A percentile compares a stretch with the other conserved stretches of the same genome.
phyloP scores from a whole-genome alignment of 2,113 vertebrate genomes.

The Esox niger region DNA sequence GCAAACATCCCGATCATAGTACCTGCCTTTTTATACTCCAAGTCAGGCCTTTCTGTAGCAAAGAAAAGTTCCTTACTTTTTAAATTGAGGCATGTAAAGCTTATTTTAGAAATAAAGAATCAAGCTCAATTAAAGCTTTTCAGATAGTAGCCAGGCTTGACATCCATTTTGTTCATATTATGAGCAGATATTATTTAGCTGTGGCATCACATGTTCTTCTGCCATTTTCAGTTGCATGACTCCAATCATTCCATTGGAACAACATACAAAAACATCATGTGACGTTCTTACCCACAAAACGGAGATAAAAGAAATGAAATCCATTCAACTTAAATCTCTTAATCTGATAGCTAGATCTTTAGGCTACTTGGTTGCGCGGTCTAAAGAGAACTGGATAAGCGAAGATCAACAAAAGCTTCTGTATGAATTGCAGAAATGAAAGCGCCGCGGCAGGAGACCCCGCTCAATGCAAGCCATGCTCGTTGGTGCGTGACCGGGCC shows the following conservation, averaged over 20 bases:
- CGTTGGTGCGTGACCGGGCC: neutral
- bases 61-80: too few relatives aligned
- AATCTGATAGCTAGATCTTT: neutral
- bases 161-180: neutral
- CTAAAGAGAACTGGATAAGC: slow-evolving; percentile 26
- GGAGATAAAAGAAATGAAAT: neutral
- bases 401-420: slow-evolving; percentile 29
- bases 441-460: slow-evolving; percentile 15
- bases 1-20: too few relatives aligned
- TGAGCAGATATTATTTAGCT: neutral
- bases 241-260: neutral
- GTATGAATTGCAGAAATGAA: slow-evolving; percentile 19
- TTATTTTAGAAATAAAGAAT: too few relatives aligned
- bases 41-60: too few relatives aligned
- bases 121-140: too few relatives aligned
- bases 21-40: too few relatives aligned
- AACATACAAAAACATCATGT: neutral
- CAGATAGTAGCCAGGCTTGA: neutral
- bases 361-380: slow-evolving; percentile 24
- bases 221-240: neutral
- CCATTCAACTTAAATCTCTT: neutral
- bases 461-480: too few relatives aligned
- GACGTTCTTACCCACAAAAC: neutral
- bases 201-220: neutral
- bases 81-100: too few relatives aligned